Base-by-base conservation (phyloP, 1,140 invertebrate species). In the Panagrolaimus sp. region DNA sequence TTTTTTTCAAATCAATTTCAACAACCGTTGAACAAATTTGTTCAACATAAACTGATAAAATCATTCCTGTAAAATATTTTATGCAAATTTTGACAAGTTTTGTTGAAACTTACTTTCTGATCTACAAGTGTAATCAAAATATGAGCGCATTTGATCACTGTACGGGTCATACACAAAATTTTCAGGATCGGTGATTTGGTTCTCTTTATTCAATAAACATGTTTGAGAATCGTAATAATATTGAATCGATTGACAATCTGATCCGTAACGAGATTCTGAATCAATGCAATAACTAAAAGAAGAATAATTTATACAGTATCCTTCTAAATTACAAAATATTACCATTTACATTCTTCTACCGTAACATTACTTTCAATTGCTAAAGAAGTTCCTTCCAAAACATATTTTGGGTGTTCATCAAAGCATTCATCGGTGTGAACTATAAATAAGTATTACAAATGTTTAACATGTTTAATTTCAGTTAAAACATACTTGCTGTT, bases 191-290 rank as follows among this genome's bases (percentile, higher is more conserved):
- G 80, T 75, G 55, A 78, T 70, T 69, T 80, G 70, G 68, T 82
- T 82, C 43, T 82, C 76, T 64, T 75, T 78, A 73, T 78, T 83
- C 5, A 82, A 64, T 24, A 82, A 68, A 66, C 80, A 82, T 0
- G 78, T 81, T 43, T 71, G 58, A 12, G 78, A 73, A 32, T 83
- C 79, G 45, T 75, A 82, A 45, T 79, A 82, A 65, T 77, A 80
- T 47, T 80, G 78, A 38, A 79, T 64, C 9, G 67, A 73, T 64
- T 83, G 81, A 63, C 79, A 81, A 44, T 66, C 66, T 17, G 65
- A 70, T 8, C 81, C 81, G 55, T 83, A 83, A 28, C 76, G 73
- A 45, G 65, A 14, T 58, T 81, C 78, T 14, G 78, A 55, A 45
- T 81, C 78, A 17, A 78, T 71, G 70, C 79, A 81, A 28, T 58